Evolutionary conservation across 2,888 invertebrate species (phyloP), one percentile per base, ranked within the genome.

Genomic region (Eupithecia insigniata): DNA sequence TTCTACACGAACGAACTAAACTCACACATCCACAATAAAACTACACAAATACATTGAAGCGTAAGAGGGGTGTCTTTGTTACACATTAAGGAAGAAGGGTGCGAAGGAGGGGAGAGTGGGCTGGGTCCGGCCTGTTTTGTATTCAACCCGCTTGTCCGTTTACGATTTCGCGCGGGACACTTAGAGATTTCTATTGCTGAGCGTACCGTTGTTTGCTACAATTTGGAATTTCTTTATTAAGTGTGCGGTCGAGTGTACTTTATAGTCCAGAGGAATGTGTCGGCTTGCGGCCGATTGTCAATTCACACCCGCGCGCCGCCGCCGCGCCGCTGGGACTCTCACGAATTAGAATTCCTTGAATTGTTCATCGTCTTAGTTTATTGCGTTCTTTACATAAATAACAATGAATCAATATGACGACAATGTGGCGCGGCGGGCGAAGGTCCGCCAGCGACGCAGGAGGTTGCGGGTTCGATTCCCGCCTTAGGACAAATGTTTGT

Each of bases 21-120:
- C 91, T 69, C 91, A 91, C 91, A 92, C 91, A 89, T 34, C 67
- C 66, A 72, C 82, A 82, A 79, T 72, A 71, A 83, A 86, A 85
- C 86, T 87, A 89, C 87, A 89, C 90, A 87, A 90, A 91, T 87
- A 91, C 91, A 91, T 88, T 84, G 86, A 85, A 86, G 83, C 87
- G 85, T 91, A 92, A 92, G 92, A 90, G 93, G 93, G 93, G 93
- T 89, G 93, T 93, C 94, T 94, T 94, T 93, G 93, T 93, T 93
- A 92, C 89, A 89, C 89, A 92, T 92, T 93, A 93, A 92, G 93
- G 93, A 93, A 92, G 90, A 91, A 91, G 92, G 92, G 92, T 88
- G 90, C 87, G 87, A 91, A 90, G 92, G 90, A 85, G 86, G 90
- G 83, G 83, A 76, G 82, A 78, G 78, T 75, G 80, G 85, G 83